A percentile compares a stretch with the other conserved stretches of the same genome.
phyloP scores from a whole-genome alignment of 2,888 invertebrate genomes.

The Endotricha flammealis region DNA sequence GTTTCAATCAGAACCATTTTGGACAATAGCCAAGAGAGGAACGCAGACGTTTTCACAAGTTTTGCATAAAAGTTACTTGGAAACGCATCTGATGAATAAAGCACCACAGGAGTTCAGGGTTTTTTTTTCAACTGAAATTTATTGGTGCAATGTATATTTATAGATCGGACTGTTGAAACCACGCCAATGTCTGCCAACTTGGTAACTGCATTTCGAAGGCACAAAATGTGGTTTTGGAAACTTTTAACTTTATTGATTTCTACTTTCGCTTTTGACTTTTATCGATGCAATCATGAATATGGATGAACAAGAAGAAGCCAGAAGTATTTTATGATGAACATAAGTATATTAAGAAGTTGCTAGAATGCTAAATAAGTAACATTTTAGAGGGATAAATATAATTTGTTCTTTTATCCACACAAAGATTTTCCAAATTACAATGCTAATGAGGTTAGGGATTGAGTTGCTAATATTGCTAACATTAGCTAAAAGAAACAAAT shows the following conservation, averaged over 20 bases:
- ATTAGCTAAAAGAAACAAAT: no score
- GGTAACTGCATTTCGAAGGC: slow-evolving; percentile 33
- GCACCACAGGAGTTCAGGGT: slow-evolving; percentile 31
- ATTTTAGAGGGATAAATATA: no score
- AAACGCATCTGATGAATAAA: slow-evolving; percentile 55
- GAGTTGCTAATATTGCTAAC: no score
- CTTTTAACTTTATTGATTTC: slow-evolving; percentile 26
- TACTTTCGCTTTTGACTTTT: slow-evolving; percentile 24
- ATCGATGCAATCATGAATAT: no score
- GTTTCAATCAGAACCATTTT: slow-evolving; percentile 23
- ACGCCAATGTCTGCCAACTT: slow-evolving; percentile 48
- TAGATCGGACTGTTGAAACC: slow-evolving; percentile 37
- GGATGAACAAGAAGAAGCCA: no score
- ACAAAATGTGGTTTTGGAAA: slow-evolving; percentile 32
- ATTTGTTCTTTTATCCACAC: no score
- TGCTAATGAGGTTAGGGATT: no score
- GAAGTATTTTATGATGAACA: no score
- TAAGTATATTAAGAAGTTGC: no score
- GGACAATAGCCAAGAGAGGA: slow-evolving; percentile 45
- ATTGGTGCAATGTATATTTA: slow-evolving; percentile 50
- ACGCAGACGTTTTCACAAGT: slow-evolving; percentile 52
- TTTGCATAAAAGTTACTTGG: slow-evolving; percentile 52
- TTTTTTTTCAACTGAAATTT: slow-evolving; percentile 45
- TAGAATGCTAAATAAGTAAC: no score
- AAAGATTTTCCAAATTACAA: no score